Evolutionary conservation across 1,140 invertebrate genomes (phyloP), one percentile per base, ranked within the genome.

Genomic region (Nixonia krombeini): DNA sequence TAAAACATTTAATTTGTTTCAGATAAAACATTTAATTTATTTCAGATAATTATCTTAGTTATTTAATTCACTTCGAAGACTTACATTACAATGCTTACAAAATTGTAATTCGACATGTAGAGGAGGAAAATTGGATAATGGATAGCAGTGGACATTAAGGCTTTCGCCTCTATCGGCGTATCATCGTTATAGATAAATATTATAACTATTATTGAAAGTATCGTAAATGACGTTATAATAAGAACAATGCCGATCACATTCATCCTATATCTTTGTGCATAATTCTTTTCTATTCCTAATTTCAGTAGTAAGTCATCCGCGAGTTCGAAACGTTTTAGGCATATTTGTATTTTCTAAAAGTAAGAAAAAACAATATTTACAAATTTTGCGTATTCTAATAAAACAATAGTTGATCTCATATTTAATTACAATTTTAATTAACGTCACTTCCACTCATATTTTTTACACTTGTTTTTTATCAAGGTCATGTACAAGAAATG

Each of bases 221-320:
- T 13, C 9, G n/a, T 35, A 66, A 49, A 47, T 13, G 42, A 47
- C 2, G 40, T 12, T 8, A 58, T 31, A 15, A 66, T 8, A 23
- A 13, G 6, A 13, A 1, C 0, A 4, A 55, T 13, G 37, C 15
- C 13, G 1, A 58, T 16, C 0, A 17, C 1, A 4, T 10, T 4
- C 1, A 28, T 29, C 40, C 28, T 38, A n/a, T 35, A 35, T 25
- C 15, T 38, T 55, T 35, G 33, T 4, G 6, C 7, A 13, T 65
- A 65, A 23, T 44, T 16, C 15, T 49, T 52, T 13, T 37, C 23
- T 25, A 58, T 53, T 21, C 62, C 62, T 23, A 58, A 5, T 23
- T 28, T 47, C 47, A 44, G 31, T 31, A 64, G 37, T 10, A 41
- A 17, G 6, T 51, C 18, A 46, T 64, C 52, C 4, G 38, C 38